Percentiles rank a stretch among this genome's conserved stretches.
phyloP scores from a whole-genome alignment of 2,888 invertebrate species.

The Peribatodes rhomboidaria region DNA sequence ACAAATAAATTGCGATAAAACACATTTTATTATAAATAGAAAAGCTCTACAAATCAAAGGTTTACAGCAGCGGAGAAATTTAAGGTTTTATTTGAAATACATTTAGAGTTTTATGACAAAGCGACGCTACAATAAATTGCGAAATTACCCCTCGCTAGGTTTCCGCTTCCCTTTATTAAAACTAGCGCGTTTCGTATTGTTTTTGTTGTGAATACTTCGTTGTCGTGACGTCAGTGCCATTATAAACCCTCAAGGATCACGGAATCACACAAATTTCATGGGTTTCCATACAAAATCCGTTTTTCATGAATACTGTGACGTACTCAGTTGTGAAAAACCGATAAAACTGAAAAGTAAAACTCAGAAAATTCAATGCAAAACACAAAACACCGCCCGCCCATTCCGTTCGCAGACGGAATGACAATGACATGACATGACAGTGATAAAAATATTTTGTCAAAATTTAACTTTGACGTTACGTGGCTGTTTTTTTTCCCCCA shows the following conservation, averaged over 20 bases:
- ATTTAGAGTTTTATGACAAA: background rate
- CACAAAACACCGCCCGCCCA: background rate
- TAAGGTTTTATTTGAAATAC: background rate
- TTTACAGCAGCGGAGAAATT: background rate
- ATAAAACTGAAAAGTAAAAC: constrained; percentile 14
- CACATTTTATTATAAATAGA: constrained; percentile 21
- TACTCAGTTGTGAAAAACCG: background rate
- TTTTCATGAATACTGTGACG: background rate
- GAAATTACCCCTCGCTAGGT: constrained; percentile 71
- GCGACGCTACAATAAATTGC: constrained; percentile 19
- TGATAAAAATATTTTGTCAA: background rate
- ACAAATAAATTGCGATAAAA: constrained; percentile 22
- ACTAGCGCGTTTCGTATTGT: constrained; percentile 76
- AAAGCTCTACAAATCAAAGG: constrained; percentile 7
- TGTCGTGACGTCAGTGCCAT: constrained; percentile 81
- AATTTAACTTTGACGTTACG: no score
- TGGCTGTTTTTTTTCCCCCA: no score
- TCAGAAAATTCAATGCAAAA: constrained; percentile 5
- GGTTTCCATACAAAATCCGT: constrained; percentile 5
- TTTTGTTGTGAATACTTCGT: constrained; percentile 79
- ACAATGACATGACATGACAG: constrained; percentile 2
- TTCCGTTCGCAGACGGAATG: background rate
- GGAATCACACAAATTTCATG: constrained; percentile 19
- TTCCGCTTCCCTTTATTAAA: constrained; percentile 76
- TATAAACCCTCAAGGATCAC: constrained; percentile 9